A percentile compares a stretch with the other conserved stretches of the same genome.
phyloP scores from a whole-genome alignment of 37 sponge, comb jelly and placozoan genomes.

The Chondrosia reniformis region DNA sequence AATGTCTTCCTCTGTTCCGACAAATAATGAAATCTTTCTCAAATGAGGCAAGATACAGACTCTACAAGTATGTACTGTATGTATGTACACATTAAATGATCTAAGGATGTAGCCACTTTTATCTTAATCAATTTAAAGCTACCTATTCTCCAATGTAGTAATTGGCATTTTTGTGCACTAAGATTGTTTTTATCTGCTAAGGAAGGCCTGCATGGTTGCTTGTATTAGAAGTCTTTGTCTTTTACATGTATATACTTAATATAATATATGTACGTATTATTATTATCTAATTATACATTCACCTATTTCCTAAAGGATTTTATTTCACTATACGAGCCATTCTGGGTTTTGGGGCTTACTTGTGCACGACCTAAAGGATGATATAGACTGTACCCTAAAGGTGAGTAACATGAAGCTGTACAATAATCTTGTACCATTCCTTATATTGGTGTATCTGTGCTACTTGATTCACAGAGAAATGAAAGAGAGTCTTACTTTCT shows the following conservation, averaged over 20 bases:
- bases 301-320: not conserved
- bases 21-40: not conserved
- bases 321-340: constrained; percentile 35
- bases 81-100: too few relatives aligned
- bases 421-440: not conserved
- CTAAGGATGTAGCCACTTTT: too few relatives aligned
- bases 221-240: too few relatives aligned
- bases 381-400: constrained; percentile 45
- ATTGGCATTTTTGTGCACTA: too few relatives aligned
- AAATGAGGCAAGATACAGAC: not conserved
- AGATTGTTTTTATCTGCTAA: too few relatives aligned
- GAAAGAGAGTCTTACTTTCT: constrained; percentile 27
- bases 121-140: too few relatives aligned
- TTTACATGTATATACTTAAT: constrained; percentile 4
- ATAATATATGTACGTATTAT: not conserved
- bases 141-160: too few relatives aligned
- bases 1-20: not conserved
- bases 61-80: constrained; percentile 10
- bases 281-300: not conserved
- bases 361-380: constrained; percentile 59
- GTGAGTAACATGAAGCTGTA: not conserved
- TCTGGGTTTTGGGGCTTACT: constrained; percentile 61
- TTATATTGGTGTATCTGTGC: not conserved
- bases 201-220: too few relatives aligned
- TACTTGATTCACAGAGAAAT: not conserved